Percentiles rank a stretch among this genome's conserved stretches.
Conservation (phyloP, 2,797 vertebrate genomes). For the Odontamblyopus lacepedii region DNA sequence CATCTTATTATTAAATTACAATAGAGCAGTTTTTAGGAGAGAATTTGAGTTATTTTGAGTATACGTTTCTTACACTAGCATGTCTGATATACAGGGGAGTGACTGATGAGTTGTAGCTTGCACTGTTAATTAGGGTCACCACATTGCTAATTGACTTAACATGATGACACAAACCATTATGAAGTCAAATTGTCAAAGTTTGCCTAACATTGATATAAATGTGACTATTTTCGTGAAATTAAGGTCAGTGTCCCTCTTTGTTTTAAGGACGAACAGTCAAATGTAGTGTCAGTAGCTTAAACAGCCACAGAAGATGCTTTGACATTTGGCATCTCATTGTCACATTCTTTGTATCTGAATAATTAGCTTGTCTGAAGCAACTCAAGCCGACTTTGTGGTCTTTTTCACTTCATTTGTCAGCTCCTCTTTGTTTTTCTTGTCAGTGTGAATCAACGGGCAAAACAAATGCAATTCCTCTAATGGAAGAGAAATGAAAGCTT, state of each 20-base stretch:
- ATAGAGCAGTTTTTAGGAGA: not conserved
- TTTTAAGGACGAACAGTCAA: constrained; percentile 35
- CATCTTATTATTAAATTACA: not conserved
- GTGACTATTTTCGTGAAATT: constrained; percentile 23
- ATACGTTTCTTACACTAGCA: not conserved
- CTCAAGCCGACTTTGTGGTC: constrained; percentile 42
- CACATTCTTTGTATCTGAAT: constrained; percentile 45
- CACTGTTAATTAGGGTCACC: constrained; percentile 24
- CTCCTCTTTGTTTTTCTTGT: constrained; percentile 52
- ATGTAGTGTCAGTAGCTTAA: constrained; percentile 26
- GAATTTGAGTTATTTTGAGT: not conserved
- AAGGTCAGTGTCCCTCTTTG: constrained; percentile 24
- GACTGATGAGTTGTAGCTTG: constrained; percentile 9
- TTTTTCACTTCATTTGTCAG: constrained; percentile 49
- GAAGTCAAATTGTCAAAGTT: constrained; percentile 34
- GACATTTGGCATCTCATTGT: constrained; percentile 56
- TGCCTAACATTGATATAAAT: constrained; percentile 15
- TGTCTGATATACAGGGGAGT: not conserved
- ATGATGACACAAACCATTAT: constrained; percentile 18
- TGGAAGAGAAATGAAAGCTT: constrained; percentile 60
- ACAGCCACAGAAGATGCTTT: constrained; percentile 35
- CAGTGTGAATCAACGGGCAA: constrained; percentile 56
- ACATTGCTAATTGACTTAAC: constrained; percentile 16
- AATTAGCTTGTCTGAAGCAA: constrained; percentile 59
- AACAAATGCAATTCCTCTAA: constrained; percentile 64